phyloP scores from a whole-genome alignment of 2,888 invertebrate species.

The Neoscelio sp. region DNA sequence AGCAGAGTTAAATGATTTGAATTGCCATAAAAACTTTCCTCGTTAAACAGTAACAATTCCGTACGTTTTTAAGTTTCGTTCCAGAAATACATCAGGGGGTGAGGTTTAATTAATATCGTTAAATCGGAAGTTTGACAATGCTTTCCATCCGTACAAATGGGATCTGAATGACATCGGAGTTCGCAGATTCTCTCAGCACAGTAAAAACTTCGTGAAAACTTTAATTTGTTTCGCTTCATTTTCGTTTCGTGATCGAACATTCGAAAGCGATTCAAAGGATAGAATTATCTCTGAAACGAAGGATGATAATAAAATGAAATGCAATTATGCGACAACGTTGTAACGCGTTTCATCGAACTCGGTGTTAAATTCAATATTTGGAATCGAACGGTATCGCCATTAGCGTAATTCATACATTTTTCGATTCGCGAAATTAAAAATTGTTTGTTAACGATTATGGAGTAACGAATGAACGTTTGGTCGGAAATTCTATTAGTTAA shows the following conservation, averaged over 20 bases:
- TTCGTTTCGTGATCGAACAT: slow-evolving; percentile 4
- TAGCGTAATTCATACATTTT: slow-evolving; percentile 1
- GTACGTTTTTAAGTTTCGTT: too few relatives aligned
- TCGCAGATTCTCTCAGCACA: neutral
- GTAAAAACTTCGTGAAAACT: slow-evolving; percentile 10
- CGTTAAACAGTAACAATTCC: too few relatives aligned
- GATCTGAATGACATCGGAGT: neutral
- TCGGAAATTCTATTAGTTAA: too few relatives aligned
- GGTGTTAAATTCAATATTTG: slow-evolving; percentile 1
- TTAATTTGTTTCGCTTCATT: slow-evolving; percentile 8
- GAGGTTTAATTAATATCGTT: neutral
- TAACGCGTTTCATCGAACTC: slow-evolving; percentile 9
- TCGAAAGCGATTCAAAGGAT: slow-evolving; percentile 46
- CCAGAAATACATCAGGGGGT: too few relatives aligned
- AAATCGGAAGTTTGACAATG: neutral
- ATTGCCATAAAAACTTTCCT: too few relatives aligned
- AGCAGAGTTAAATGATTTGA: too few relatives aligned
- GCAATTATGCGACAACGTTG: slow-evolving; percentile 1
- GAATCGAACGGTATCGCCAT: slow-evolving; percentile 6
- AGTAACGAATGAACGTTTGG: too few relatives aligned
- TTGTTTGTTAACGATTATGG: slow-evolving; percentile 1
- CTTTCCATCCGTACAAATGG: neutral
- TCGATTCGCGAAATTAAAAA: slow-evolving; percentile 14
- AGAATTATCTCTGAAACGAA: slow-evolving; percentile 52
- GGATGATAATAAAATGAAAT: neutral